phyloP scores from a whole-genome alignment of 30 jellyfish, hydroid and myxozoan genomes.

The Pelagia noctiluca region DNA sequence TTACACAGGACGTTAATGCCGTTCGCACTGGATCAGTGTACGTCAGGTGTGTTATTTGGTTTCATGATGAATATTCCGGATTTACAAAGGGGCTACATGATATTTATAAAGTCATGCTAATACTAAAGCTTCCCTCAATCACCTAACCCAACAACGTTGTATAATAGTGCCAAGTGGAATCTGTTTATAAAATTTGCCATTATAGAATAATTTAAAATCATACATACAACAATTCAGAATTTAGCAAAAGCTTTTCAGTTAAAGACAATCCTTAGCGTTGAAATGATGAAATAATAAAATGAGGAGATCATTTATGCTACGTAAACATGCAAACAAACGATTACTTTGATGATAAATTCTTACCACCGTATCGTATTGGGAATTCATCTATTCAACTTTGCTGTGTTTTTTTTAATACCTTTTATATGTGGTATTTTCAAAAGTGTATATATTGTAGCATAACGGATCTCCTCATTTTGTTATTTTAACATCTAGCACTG shows the following conservation, averaged over 20 bases:
- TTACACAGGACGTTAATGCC: constrained; percentile 44
- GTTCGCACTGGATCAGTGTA: constrained; percentile 53
- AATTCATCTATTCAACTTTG: no score
- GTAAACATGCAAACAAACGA: no score
- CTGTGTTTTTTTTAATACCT: neutral
- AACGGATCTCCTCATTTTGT: neutral
- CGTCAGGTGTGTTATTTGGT: constrained; percentile 28
- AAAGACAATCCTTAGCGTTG: no score
- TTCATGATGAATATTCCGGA: neutral
- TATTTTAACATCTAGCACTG: neutral
- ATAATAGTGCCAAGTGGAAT: neutral
- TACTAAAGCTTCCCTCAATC: neutral
- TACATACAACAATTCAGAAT: no score
- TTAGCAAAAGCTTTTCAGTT: no score
- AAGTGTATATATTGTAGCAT: neutral
- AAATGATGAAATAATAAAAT: no score
- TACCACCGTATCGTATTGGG: no score
- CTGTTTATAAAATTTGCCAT: no score
- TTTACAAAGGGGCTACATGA: neutral
- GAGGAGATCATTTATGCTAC: no score
- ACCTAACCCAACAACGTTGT: neutral
- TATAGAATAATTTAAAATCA: no score
- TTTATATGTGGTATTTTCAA: neutral
- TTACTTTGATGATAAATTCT: no score
- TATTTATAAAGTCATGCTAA: neutral